Conservation (phyloP, 2,888 invertebrate genomes). For the Sinhomidia bicolor region DNA sequence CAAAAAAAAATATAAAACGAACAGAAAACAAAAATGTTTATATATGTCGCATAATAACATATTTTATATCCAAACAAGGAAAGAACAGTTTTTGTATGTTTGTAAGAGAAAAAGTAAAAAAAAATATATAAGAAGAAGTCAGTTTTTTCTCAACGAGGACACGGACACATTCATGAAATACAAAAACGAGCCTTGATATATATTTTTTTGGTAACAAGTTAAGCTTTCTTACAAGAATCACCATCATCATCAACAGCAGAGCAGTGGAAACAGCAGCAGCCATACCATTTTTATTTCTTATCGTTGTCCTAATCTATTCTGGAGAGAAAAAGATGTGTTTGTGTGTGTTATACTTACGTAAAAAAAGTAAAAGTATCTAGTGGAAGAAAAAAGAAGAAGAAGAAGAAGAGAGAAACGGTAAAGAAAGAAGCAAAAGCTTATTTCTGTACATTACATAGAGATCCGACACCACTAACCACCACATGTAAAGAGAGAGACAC, state of each 20-base stretch:
- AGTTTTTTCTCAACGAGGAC: constrained; percentile 28
- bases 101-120: not conserved
- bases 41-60: not conserved
- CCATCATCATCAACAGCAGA: not conserved
- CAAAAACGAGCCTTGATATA: not conserved
- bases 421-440: no score
- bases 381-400: not conserved
- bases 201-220: constrained; percentile 32
- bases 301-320: not conserved
- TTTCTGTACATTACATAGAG: not conserved
- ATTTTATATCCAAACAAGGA: constrained; percentile 10
- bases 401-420: not conserved
- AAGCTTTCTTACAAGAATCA: constrained; percentile 25
- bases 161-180: constrained; percentile 30
- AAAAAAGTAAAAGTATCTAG: no score
- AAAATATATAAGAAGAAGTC: no score
- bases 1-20: no score
- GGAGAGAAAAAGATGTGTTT: not conserved
- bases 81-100: not conserved
- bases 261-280: not conserved
- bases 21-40: not conserved
- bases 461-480: not conserved
- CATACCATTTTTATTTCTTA: not conserved
- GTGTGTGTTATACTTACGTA: not conserved
- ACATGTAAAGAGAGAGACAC: not conserved